phyloP scores from a whole-genome alignment of 2,888 invertebrate species.

The Eilema griseolum region DNA sequence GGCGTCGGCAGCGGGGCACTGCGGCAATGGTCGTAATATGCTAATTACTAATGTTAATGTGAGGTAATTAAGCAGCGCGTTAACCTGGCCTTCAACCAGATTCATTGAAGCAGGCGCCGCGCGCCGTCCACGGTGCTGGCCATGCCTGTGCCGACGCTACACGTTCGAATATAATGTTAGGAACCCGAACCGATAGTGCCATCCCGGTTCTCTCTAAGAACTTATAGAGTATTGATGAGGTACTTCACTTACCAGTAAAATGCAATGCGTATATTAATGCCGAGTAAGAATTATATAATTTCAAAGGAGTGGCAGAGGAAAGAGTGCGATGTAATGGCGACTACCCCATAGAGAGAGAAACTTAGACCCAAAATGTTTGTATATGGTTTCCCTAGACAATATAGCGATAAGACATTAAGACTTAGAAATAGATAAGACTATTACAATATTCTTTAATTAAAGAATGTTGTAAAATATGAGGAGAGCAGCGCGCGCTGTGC shows the following conservation, averaged over 20 bases:
- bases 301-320: too few species aligned
- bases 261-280: neutral
- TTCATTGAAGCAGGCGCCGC: constrained; percentile 18
- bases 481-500: too few species aligned
- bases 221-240: neutral
- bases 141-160: neutral
- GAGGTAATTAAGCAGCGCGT: constrained; percentile 57
- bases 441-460: too few species aligned
- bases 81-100: constrained; percentile 31
- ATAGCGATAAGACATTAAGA: too few species aligned
- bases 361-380: too few species aligned
- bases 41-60: constrained; percentile 57
- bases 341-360: too few species aligned
- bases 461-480: too few species aligned
- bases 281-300: neutral
- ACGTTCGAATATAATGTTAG: neutral
- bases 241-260: neutral
- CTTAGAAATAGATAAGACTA: too few species aligned
- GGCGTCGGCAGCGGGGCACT: neutral
- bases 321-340: too few species aligned
- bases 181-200: neutral
- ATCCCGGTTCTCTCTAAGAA: neutral
- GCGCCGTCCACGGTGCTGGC: neutral
- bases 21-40: constrained; percentile 45
- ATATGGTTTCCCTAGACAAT: too few species aligned